A percentile compares a stretch with the other conserved stretches of the same genome.
phyloP scores from a whole-genome alignment of 2,797 vertebrate genomes.

The Tangara arthus region DNA sequence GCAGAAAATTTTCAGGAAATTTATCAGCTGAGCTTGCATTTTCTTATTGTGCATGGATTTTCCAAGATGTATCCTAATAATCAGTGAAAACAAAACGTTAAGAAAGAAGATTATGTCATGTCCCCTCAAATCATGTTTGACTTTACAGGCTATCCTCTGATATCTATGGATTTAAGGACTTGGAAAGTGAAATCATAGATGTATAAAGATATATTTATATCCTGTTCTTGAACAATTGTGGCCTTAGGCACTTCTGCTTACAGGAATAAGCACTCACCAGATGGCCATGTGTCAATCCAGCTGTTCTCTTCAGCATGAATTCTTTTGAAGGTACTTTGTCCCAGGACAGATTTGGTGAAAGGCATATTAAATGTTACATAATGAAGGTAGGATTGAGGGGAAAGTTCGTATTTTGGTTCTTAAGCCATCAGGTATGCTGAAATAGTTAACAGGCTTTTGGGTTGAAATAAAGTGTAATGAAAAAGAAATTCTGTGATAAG shows the following conservation, averaged over 20 bases:
- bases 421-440: background rate
- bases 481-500: background rate
- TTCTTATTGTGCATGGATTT: background rate
- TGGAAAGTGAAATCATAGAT: background rate
- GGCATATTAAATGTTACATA: background rate
- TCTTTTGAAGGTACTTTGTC: conserved; percentile 4
- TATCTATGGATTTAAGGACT: background rate
- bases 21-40: background rate
- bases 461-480: background rate
- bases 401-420: background rate
- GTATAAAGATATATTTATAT: background rate
- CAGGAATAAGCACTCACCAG: background rate
- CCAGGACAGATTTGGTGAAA: conserved; percentile 9
- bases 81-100: background rate
- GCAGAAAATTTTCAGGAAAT: background rate
- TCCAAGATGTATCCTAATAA: background rate
- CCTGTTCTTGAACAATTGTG: background rate
- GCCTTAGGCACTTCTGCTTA: conserved; percentile 13
- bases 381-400: background rate
- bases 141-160: background rate
- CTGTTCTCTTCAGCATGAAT: conserved; percentile 51
- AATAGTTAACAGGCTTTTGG: background rate
- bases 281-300: conserved; percentile 40
- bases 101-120: background rate
- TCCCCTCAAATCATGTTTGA: background rate